A percentile compares a stretch with the other conserved stretches of the same genome.
Conservation (phyloP, 2,888 invertebrate species). For the Leptopilina drosophilae region DNA sequence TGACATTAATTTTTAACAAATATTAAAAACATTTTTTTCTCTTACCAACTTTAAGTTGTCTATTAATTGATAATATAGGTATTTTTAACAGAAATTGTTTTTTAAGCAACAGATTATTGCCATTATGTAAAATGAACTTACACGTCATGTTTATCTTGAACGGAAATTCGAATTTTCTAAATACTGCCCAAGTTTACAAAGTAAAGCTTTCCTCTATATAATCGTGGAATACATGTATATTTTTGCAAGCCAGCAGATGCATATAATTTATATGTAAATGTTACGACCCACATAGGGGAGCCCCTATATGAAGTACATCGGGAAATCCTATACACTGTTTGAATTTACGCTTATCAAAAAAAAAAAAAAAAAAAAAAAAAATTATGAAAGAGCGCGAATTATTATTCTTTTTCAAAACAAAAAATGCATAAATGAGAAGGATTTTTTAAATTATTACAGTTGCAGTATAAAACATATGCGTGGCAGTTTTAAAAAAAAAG, state of each 20-base stretch:
- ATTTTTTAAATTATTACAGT: neutral
- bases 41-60: no score
- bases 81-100: neutral
- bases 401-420: neutral
- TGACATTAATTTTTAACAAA: no score
- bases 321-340: neutral
- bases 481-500: no score
- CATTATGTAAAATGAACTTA: neutral
- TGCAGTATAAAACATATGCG: no score
- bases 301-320: neutral
- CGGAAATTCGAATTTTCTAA: neutral
- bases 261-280: slow-evolving; percentile 29
- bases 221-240: neutral
- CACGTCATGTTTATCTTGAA: neutral
- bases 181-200: neutral
- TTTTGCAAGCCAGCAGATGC: neutral
- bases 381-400: neutral
- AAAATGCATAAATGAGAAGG: neutral
- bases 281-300: neutral
- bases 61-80: no score
- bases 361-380: neutral
- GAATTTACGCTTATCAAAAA: slow-evolving; percentile 1
- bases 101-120: neutral
- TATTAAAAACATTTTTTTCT: no score
- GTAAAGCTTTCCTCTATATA: neutral